Base-by-base conservation (phyloP, 2,113 vertebrate genomes). In the Leiothrix lutea region DNA sequence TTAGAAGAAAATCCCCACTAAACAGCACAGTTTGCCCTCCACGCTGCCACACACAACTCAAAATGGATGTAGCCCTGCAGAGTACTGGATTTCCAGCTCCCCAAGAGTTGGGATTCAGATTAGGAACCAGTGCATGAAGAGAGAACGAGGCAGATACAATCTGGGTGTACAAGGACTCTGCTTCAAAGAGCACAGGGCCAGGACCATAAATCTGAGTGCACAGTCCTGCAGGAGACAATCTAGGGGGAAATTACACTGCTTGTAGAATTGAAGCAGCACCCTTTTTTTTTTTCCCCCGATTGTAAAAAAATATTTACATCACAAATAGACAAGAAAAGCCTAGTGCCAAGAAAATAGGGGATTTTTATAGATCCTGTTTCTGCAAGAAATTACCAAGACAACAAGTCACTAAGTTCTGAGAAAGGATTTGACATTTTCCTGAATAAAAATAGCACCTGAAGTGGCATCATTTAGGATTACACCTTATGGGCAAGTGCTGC, bases 381-480 rank as follows among this genome's bases (percentile, higher is more conserved):
- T 87, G 50, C 33, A 67, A 54, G 61, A 91, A 75, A 92, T 94
- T 92, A 84, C 70, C 82, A 95, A 96, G 88, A 80, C 95, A 93
- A 97, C 88, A 91, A 94, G 64, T 90, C 75, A 95, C 80, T 73
- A 91, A 75, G 60, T 94, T 95, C 95, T 33, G n/a, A 94, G 90
- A 71, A 80, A 82, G 60, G 64, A 96, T 93, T 96, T 96, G 96
- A 95, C 84, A 86, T 95, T 94, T 97, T 91, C 81, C 79, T 35
- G 92, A 84, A 73, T 91, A 96, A 97, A 97, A 97, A 96, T 94
- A 96, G 97, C 89, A 97, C 94, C 97, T 94, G 92, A 82, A 94
- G 94, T 86, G 75, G 88, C 58, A 92, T 50, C 33, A 26, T 80
- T 81, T 69, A 42, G 54, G 84, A 92, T 94, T 90, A 95, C 93